Base-by-base conservation (phyloP, 1,140 invertebrate genomes). In the Drosophila bipectinata region DNA sequence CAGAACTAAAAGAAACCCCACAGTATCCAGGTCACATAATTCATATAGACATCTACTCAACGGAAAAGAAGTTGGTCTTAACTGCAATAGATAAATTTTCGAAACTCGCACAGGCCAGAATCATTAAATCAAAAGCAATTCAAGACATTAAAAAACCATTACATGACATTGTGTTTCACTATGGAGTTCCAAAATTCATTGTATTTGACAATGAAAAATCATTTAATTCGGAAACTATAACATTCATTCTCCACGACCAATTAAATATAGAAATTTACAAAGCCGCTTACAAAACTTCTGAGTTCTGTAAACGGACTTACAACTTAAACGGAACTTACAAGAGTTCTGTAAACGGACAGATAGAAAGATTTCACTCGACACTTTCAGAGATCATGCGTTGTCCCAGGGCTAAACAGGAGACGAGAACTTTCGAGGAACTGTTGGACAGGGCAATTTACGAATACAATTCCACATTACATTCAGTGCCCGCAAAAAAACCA, bases 281-380 rank as follows among this genome's bases (percentile, higher is more conserved):
- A 39, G n/a, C 37, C n/a, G 4, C n/a, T n/a, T 39, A 39, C 37
- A 39, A 6, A 1, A 15, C 15, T 15, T 15, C 15, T 15, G 3
- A 39, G n/a, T 9, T n/a, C 37, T 2, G 34, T 52, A 9, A 52
- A 49, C 21, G 44, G 47, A 52, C 34, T 15, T 15, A 15, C 15
- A 15, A 15, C 15, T 15, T 15, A 15, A 15, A 15, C 15, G 15
- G 15, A n/a, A 12, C 37, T n/a, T 39, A 39, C 37, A 39, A 6
- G 3, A 39, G n/a, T 9, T n/a, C 37, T 2, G 34, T 52, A 9
- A 52, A 49, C 21, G 44, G 47, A 52, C 34, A 39, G 7, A 28
- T 47, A 49, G 34, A 66, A 18, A 28, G 32, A 48, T 56, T 44
- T 9, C 39, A 24, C 4, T 64, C 15, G 1, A 32, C 26, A 39